Percentiles rank a stretch among this genome's conserved stretches.
Conservation (phyloP, 2,113 vertebrate species). For the Eulemur rufifrons region DNA sequence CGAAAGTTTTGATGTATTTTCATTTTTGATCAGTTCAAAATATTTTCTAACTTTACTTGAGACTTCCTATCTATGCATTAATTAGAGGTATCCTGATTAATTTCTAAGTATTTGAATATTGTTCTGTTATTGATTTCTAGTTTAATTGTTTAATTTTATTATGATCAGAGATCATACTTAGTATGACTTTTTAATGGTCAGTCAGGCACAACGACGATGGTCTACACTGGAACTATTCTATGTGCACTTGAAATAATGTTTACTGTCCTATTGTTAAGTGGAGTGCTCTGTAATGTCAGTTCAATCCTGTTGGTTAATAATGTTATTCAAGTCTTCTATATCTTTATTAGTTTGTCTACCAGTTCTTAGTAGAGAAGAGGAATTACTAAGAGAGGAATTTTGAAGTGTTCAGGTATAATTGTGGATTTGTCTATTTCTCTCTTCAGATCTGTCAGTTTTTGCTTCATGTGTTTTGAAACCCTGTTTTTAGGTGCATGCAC, state of each 20-base stretch:
- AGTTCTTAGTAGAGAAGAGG: not conserved
- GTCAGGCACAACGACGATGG: too few relatives aligned
- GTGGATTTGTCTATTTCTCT: not conserved
- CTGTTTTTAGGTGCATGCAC: not conserved
- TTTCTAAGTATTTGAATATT: not conserved
- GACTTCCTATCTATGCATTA: not conserved
- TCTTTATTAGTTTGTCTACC: not conserved
- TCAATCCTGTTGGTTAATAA: not conserved
- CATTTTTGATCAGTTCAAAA: not conserved
- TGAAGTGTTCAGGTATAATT: not conserved
- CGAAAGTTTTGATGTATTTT: not conserved
- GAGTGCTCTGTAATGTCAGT: too few relatives aligned
- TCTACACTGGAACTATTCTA: too few relatives aligned
- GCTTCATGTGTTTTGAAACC: not conserved
- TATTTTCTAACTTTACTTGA: slow-evolving; percentile 33
- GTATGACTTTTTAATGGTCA: too few relatives aligned
- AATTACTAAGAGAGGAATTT: not conserved
- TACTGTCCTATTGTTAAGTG: too few relatives aligned
- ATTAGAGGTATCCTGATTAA: not conserved
- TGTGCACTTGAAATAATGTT: too few relatives aligned
- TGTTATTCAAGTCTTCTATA: not conserved
- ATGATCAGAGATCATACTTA: not conserved
- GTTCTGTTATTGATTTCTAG: not conserved
- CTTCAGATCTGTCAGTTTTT: not conserved
- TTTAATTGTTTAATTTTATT: not conserved